phyloP scores from a whole-genome alignment of 2,797 vertebrate species.

The Lindbergichthys nudifrons region DNA sequence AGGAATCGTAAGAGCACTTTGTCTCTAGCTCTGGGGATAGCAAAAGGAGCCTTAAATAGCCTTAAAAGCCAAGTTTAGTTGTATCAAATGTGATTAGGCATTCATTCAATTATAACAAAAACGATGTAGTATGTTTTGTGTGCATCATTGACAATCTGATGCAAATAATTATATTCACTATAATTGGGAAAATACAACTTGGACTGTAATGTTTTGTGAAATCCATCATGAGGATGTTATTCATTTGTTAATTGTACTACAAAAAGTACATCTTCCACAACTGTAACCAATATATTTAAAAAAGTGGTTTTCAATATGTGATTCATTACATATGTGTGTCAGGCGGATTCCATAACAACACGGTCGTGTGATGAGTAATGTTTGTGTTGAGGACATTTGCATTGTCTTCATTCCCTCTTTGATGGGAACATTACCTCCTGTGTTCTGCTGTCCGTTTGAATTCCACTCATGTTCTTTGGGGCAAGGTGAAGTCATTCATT shows the following conservation, averaged over 20 bases:
- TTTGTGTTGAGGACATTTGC: constrained; percentile 35
- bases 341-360: constrained; percentile 24
- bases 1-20: not conserved
- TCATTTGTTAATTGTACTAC: not conserved
- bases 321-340: constrained; percentile 23
- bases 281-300: not conserved
- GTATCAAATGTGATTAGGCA: not conserved
- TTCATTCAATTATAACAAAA: not conserved
- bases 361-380: constrained; percentile 38
- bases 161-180: not conserved
- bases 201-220: not conserved
- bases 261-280: not conserved
- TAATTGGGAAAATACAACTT: not conserved
- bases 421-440: constrained; percentile 22
- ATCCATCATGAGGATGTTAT: not conserved
- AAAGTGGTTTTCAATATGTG: not conserved
- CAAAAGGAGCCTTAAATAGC: not conserved
- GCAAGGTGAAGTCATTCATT: constrained; percentile 67
- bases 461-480: constrained; percentile 50
- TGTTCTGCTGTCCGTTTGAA: constrained; percentile 57
- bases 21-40: not conserved
- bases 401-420: constrained; percentile 29
- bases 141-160: not conserved
- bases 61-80: too few species aligned
- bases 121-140: not conserved